Evolutionary conservation across 2,888 invertebrate genomes (phyloP).

Genomic region (Rhimphoctona megacephalus): DNA sequence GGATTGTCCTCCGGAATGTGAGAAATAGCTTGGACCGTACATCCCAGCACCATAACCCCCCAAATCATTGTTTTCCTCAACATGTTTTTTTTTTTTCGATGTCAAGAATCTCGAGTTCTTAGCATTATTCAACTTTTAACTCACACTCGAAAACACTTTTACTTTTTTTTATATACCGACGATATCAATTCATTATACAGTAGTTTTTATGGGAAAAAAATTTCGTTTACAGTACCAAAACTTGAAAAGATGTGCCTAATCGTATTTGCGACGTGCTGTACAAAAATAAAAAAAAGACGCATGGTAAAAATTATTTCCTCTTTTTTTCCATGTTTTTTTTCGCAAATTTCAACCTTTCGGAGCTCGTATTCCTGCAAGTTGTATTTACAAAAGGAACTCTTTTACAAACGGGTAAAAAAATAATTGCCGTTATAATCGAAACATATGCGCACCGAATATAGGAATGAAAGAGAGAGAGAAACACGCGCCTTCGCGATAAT

Average conservation of each 20-base stretch:
- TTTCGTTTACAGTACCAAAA: too few relatives aligned
- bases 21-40: constrained; percentile 72
- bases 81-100: constrained; percentile 78
- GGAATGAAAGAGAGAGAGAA: constrained; percentile 20
- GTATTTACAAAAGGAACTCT: not conserved
- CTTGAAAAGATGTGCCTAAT: not conserved
- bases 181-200: not conserved
- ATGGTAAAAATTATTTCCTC: not conserved
- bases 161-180: constrained; percentile 22
- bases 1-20: constrained; percentile 77
- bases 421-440: constrained; percentile 9
- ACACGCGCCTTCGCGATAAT: constrained; percentile 50
- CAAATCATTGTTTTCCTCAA: constrained; percentile 75
- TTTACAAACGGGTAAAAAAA: not conserved
- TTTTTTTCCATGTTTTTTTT: not conserved
- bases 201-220: not conserved
- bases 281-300: not conserved
- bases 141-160: constrained; percentile 1
- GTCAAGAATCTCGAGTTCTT: constrained; percentile 79
- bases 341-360: not conserved
- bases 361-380: not conserved
- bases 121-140: constrained; percentile 73
- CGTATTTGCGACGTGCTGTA: not conserved
- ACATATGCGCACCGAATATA: constrained; percentile 42
- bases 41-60: constrained; percentile 78